Percentiles rank a stretch among this genome's conserved stretches.
Conservation (phyloP, 2,797 vertebrate species). For the Fistularia commersonii region DNA sequence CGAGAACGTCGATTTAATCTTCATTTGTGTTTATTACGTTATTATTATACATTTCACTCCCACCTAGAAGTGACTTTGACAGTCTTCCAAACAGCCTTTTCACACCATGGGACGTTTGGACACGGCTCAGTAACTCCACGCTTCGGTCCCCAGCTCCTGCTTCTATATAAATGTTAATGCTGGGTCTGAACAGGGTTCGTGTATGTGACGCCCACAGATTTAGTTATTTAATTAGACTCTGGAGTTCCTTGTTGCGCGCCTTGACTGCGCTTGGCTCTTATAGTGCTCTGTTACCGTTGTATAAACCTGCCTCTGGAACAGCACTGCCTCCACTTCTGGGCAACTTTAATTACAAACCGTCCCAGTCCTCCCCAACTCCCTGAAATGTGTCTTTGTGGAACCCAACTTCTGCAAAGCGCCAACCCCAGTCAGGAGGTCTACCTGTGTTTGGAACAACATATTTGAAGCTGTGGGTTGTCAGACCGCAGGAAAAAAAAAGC, state of each 20-base stretch:
- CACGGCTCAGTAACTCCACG: constrained; percentile 11
- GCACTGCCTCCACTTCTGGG: background rate
- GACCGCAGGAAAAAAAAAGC: too few species aligned
- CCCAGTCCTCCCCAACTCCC: too few species aligned
- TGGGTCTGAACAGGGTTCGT: too few species aligned
- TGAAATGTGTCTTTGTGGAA: too few species aligned
- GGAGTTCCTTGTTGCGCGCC: constrained; percentile 24
- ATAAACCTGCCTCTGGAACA: constrained; percentile 6
- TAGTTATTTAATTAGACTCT: constrained; percentile 32
- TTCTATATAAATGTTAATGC: constrained; percentile 1
- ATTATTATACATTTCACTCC: background rate
- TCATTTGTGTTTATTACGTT: background rate
- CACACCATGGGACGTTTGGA: constrained; percentile 15
- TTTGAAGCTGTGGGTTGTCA: too few species aligned
- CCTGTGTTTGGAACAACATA: too few species aligned
- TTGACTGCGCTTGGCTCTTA: constrained; percentile 15
- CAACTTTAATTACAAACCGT: too few species aligned
- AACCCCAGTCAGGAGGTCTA: too few species aligned
- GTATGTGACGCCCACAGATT: constrained; percentile 32
- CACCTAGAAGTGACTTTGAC: too few species aligned
- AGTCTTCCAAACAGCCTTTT: constrained; percentile 5
- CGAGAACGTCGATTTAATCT: background rate
- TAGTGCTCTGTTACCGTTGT: background rate
- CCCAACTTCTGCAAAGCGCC: too few species aligned
- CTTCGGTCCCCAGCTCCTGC: constrained; percentile 12